phyloP scores from a whole-genome alignment of 2,113 vertebrate species.

The Sylvia atricapilla region DNA sequence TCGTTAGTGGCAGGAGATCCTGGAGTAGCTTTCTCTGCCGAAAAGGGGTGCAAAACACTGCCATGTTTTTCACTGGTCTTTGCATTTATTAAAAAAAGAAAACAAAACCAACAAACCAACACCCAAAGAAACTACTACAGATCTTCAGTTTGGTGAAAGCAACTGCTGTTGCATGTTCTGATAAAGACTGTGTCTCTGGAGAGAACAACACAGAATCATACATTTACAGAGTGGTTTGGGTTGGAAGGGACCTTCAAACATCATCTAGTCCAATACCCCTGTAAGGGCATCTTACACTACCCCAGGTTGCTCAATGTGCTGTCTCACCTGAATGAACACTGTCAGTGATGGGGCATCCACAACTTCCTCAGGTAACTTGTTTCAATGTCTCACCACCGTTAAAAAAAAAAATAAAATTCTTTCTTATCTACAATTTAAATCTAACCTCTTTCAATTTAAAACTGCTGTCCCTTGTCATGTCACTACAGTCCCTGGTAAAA shows the following conservation, averaged over 20 bases:
- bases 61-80: background rate
- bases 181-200: background rate
- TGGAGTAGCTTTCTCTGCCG: background rate
- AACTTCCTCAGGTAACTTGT: background rate
- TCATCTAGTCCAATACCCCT: background rate
- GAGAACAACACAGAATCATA: background rate
- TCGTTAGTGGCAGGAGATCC: background rate
- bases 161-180: background rate
- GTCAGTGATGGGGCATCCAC: background rate
- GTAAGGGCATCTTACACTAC: background rate
- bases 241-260: background rate
- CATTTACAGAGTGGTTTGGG: background rate
- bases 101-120: background rate
- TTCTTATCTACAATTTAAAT: background rate
- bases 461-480: background rate
- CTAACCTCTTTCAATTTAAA: background rate
- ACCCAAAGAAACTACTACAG: background rate
- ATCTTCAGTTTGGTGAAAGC: background rate
- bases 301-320: background rate
- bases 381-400: fast-evolving
- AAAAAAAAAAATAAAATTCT: background rate
- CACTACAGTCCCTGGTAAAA: background rate
- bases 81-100: background rate
- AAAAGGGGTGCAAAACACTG: background rate
- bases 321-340: background rate